Conservation (phyloP, 2,888 invertebrate genomes). For the Eristalis tenax region DNA sequence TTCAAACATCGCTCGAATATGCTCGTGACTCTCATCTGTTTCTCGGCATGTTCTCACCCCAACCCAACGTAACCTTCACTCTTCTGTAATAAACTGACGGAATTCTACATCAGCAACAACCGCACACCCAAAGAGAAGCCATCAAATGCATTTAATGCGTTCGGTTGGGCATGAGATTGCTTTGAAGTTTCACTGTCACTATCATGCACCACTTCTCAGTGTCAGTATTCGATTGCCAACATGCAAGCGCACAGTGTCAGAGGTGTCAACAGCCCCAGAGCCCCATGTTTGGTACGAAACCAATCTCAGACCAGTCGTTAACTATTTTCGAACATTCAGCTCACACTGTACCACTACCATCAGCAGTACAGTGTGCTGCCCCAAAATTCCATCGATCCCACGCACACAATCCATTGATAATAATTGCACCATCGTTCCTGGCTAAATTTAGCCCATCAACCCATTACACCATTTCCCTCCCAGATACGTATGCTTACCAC, state of each 20-base stretch:
- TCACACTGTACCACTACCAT: neutral
- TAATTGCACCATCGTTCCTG: constrained; percentile 38
- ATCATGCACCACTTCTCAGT: neutral
- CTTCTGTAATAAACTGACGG: neutral
- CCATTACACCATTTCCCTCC: constrained; percentile 11
- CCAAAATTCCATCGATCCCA: constrained; percentile 42
- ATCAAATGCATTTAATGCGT: neutral
- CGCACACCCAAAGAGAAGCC: neutral
- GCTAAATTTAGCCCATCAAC: constrained; percentile 32
- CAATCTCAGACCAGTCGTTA: neutral
- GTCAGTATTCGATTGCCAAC: neutral
- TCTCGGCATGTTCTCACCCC: neutral
- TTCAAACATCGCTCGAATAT: neutral
- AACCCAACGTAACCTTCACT: neutral
- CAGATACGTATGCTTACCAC: neutral
- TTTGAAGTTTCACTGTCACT: constrained; percentile 1
- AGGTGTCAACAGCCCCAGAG: neutral
- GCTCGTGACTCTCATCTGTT: neutral
- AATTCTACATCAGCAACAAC: neutral
- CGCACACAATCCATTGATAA: constrained; percentile 33
- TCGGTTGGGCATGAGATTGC: neutral
- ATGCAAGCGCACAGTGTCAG: neutral
- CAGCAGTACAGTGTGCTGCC: neutral
- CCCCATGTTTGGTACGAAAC: neutral
- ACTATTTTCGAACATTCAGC: neutral